These are phyloP conservation scores for Entelurus aequoreus DNA, from an alignment of 2,113 vertebrate genomes.

Conservation along the genomic window DNA sequence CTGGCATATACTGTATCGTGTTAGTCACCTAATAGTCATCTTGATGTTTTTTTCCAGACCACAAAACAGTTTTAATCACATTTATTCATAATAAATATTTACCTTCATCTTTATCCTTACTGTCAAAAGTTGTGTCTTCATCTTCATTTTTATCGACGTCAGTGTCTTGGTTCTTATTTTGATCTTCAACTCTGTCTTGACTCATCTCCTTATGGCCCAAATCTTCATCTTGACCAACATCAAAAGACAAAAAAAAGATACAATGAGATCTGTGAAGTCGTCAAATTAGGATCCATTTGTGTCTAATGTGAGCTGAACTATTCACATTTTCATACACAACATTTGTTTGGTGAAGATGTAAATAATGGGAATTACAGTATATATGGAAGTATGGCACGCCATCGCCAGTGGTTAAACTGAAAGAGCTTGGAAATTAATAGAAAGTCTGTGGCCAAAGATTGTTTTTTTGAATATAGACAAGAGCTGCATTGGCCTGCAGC, in stretches of 20 bases:
- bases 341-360: not conserved
- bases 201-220: constrained; percentile 21
- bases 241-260: constrained; percentile 14
- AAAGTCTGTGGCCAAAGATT: constrained; percentile 10
- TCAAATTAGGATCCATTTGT: constrained; percentile 12
- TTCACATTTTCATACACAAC: not conserved
- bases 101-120: constrained; percentile 40
- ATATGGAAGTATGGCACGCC: no score
- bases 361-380: not conserved
- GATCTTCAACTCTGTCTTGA: constrained; percentile 21
- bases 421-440: constrained; percentile 3
- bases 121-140: constrained; percentile 8
- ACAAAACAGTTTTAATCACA: no score
- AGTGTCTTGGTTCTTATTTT: constrained; percentile 26
- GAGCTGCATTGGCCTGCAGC: constrained; percentile 42
- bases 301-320: not conserved
- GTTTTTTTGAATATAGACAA: constrained; percentile 20
- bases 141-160: constrained; percentile 1
- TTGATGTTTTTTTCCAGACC: no score
- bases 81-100: not conserved
- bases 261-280: constrained; percentile 12
- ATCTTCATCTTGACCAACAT: constrained; percentile 43
- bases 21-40: no score
- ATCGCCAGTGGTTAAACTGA: not conserved
- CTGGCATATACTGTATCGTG: no score